Evolutionary conservation across 2,888 invertebrate species (phyloP).

Genomic region (Serrognathus titanus): DNA sequence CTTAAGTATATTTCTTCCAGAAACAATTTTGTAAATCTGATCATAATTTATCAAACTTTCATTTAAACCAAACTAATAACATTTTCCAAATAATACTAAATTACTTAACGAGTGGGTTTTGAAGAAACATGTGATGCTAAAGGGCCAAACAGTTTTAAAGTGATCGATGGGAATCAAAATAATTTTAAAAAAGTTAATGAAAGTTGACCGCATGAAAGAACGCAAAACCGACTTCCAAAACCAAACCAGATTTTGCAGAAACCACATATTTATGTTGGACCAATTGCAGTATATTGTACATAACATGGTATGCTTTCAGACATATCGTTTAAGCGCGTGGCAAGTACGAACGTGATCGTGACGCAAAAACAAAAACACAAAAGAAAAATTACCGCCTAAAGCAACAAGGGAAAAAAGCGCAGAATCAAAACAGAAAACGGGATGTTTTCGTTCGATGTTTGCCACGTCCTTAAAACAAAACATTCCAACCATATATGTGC

Average conservation of each 20-base stretch:
- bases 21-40: too few species aligned
- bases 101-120: too few species aligned
- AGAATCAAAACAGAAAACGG: constrained; percentile 10
- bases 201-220: background rate
- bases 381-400: background rate
- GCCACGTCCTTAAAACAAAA: constrained; percentile 45
- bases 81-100: too few species aligned
- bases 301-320: constrained; percentile 38
- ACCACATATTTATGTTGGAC: constrained; percentile 40
- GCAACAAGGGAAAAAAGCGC: background rate
- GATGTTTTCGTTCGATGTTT: constrained; percentile 1
- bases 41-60: too few species aligned
- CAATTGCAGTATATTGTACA: constrained; percentile 36
- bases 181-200: too few species aligned
- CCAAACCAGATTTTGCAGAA: constrained; percentile 48
- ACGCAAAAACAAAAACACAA: background rate
- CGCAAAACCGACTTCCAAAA: constrained; percentile 32
- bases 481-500: constrained; percentile 65
- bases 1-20: too few species aligned
- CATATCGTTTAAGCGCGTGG: constrained; percentile 33
- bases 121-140: too few species aligned
- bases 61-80: too few species aligned
- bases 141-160: too few species aligned
- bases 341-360: constrained; percentile 6
- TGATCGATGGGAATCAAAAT: too few species aligned